Evolutionary conservation across 1,140 invertebrate species (phyloP).

Genomic region (Megathymus violae): DNA sequence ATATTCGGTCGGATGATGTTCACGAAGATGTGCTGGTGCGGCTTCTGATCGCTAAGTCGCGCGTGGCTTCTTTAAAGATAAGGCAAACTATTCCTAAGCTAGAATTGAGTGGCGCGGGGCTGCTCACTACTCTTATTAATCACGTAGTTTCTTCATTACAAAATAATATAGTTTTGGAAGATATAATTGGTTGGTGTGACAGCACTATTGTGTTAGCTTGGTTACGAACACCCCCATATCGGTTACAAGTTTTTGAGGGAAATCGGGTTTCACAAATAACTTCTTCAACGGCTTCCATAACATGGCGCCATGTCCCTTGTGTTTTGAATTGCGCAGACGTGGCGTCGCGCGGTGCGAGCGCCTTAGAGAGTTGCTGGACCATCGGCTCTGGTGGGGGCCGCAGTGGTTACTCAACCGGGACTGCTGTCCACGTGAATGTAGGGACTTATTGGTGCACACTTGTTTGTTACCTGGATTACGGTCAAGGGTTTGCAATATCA

Average conservation of each 20-base stretch:
- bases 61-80: conserved; percentile 19
- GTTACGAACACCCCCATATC: conserved; percentile 13
- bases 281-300: background rate
- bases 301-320: conserved; percentile 9
- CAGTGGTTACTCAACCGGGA: conserved; percentile 1
- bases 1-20: conserved; percentile 9
- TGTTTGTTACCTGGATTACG: conserved; percentile 10
- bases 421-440: conserved; percentile 6
- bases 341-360: conserved; percentile 7
- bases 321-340: conserved; percentile 8
- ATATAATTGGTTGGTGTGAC: conserved; percentile 27
- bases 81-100: conserved; percentile 17
- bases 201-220: conserved; percentile 32
- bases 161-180: conserved; percentile 10
- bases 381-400: conserved; percentile 19
- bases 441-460: background rate
- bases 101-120: conserved; percentile 7
- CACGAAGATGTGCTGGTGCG: background rate
- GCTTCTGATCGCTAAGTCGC: conserved; percentile 30
- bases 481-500: background rate
- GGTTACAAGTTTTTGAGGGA: conserved; percentile 10
- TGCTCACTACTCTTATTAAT: conserved; percentile 15
- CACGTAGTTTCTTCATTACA: conserved; percentile 13
- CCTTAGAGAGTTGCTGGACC: background rate
- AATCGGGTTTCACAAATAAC: conserved; percentile 25